These are phyloP conservation scores for Plectus sambesii DNA, from an alignment of 1,140 invertebrate genomes.

Conservation along the genomic window DNA sequence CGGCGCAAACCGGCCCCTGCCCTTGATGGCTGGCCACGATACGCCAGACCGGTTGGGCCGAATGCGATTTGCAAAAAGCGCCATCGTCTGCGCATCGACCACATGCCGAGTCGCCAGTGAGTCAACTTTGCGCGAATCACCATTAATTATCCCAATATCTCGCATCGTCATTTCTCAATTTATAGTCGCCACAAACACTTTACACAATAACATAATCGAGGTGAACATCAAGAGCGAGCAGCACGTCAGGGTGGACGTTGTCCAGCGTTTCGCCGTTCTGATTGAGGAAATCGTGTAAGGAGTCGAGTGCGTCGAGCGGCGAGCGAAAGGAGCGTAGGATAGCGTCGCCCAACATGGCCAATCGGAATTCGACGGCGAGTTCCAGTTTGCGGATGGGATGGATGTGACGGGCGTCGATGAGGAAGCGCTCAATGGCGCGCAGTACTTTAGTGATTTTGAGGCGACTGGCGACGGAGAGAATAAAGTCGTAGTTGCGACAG, in stretches of 20 bases:
- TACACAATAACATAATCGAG: too few species aligned
- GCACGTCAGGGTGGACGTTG: conserved; percentile 19
- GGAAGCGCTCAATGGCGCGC: conserved; percentile 23
- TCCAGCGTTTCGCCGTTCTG: conserved; percentile 16
- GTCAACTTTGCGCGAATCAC: too few species aligned
- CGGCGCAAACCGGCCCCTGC: too few species aligned
- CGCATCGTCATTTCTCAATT: too few species aligned
- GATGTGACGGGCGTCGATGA: conserved; percentile 24
- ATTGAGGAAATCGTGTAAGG: conserved; percentile 14
- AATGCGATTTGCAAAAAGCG: too few species aligned
- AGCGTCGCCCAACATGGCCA: conserved; percentile 14
- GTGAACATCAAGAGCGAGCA: conserved; percentile 11
- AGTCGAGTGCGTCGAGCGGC: conserved; percentile 10
- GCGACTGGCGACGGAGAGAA: conserved; percentile 26
- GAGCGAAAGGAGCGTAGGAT: conserved; percentile 7
- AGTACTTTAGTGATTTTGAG: conserved; percentile 24
- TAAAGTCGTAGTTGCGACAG: conserved; percentile 20
- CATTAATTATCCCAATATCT: too few species aligned
- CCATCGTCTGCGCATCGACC: too few species aligned
- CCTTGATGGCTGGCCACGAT: too few species aligned
- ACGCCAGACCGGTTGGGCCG: too few species aligned
- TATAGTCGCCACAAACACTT: too few species aligned
- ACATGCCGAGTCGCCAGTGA: too few species aligned
- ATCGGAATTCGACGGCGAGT: conserved; percentile 18
- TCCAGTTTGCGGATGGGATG: conserved; percentile 35